phyloP scores from a whole-genome alignment of 1,140 invertebrate genomes.

The Apis mellifera region Amel_HAv3.1 CM009933.2:7652501-7653000 shows the following conservation, averaged over 20 bases:
- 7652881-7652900: not conserved
- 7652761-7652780: constrained; percentile 14
- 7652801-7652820: constrained; percentile 12
- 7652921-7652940: not conserved
- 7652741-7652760: constrained; percentile 21
- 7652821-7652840: constrained; percentile 12
- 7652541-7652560: not conserved
- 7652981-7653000: no score
- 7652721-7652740: constrained; percentile 18
- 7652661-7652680: constrained; percentile 4
- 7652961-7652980: no score
- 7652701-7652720: constrained; percentile 31
- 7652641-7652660: not conserved
- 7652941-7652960: no score
- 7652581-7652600: constrained; percentile 29
- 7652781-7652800: constrained; percentile 18
- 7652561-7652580: not conserved
- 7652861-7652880: constrained; percentile 16
- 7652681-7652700: not conserved
- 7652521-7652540: not conserved
- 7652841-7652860: not conserved
- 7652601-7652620: constrained; percentile 16
- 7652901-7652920: no score
- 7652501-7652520: not conserved
- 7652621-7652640: not conserved